Evolutionary conservation across 2,113 vertebrate genomes (phyloP).

Genomic region (Empidonax traillii): DNA sequence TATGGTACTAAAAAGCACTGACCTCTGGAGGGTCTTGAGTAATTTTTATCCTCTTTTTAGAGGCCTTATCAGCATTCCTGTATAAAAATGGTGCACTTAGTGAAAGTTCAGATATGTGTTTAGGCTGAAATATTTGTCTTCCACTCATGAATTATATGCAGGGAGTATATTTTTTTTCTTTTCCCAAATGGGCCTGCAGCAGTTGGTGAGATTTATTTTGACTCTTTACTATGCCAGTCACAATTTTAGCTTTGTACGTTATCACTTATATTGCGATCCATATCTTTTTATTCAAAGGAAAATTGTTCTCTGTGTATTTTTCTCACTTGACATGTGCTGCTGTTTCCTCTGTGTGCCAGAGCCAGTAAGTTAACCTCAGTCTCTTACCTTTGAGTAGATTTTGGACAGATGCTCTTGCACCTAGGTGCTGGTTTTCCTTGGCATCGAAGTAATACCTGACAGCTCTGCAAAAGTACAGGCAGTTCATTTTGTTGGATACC

Average conservation of each 20-base stretch:
- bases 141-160: neutral
- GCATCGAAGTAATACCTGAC: neutral
- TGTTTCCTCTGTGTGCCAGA: neutral
- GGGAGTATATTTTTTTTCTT: neutral
- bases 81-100: neutral
- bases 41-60: neutral
- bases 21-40: neutral
- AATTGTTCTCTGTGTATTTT: neutral
- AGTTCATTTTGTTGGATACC: neutral
- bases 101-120: neutral
- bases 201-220: neutral
- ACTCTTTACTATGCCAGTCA: neutral
- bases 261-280: neutral
- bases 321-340: neutral
- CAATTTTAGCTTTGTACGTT: neutral
- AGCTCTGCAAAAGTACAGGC: neutral
- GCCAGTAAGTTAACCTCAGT: neutral
- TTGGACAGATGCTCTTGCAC: neutral
- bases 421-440: neutral
- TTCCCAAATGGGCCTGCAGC: neutral
- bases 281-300: neutral
- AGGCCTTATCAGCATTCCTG: neutral
- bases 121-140: neutral
- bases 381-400: neutral
- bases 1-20: neutral